A percentile compares a stretch with the other conserved stretches of the same genome.
phyloP scores from a whole-genome alignment of 2,113 vertebrate species.

The Falco punctatus region DNA sequence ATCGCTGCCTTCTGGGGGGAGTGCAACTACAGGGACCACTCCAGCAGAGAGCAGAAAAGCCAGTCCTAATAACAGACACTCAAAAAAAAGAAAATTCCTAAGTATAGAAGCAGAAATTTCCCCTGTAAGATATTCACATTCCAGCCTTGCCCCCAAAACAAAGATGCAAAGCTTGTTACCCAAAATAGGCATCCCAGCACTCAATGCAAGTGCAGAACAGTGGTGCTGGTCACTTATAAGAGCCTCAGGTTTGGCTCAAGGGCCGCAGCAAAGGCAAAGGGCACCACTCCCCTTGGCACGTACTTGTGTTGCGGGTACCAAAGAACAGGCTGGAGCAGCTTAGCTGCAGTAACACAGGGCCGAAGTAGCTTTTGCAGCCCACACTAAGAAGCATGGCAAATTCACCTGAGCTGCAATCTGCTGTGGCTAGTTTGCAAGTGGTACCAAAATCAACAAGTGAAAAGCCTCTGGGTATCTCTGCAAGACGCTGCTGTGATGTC shows the following conservation, averaged over 20 bases:
- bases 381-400: background rate
- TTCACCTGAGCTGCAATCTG: background rate
- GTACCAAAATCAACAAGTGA: background rate
- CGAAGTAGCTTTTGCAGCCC: background rate
- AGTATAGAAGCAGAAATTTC: background rate
- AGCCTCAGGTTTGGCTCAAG: background rate
- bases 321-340: background rate
- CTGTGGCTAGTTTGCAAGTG: background rate
- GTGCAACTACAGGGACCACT: background rate
- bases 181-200: background rate
- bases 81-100: background rate
- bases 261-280: background rate
- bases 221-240: background rate
- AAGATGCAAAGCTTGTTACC: background rate
- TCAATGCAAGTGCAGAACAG: background rate
- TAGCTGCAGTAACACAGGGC: background rate
- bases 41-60: background rate
- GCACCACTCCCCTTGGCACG: rapidly evolving
- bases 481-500: rapidly evolving
- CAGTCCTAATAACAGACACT: background rate
- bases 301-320: background rate
- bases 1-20: background rate
- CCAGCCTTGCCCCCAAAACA: background rate
- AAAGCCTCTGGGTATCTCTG: background rate
- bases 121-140: background rate